Percentiles rank a stretch among this genome's conserved stretches.
Conservation (phyloP, 2,888 invertebrate genomes). For the Serrognathus titanus region DNA sequence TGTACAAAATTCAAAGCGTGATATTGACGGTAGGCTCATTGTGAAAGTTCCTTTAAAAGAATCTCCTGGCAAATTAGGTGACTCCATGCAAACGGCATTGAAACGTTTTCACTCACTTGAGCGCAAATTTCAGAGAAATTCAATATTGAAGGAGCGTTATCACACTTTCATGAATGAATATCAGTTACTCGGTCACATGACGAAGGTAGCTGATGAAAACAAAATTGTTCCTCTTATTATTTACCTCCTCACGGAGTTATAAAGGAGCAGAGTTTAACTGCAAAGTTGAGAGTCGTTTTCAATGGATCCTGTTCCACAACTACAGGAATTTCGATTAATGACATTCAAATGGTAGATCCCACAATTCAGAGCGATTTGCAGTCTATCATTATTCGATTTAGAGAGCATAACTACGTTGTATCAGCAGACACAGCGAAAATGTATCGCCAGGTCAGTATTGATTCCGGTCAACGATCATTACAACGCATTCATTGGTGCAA, state of each 20-base stretch:
- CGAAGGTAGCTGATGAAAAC: background rate
- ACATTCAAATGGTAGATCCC: slow-evolving; percentile 27
- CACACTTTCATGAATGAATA: background rate
- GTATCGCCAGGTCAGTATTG: slow-evolving; percentile 26
- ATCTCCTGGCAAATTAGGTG: too few species aligned
- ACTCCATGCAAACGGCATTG: background rate
- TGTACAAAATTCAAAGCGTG: too few species aligned
- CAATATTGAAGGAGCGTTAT: background rate
- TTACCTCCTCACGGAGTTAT: background rate
- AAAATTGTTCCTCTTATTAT: background rate
- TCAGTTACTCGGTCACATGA: background rate
- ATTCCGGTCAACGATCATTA: slow-evolving; percentile 17
- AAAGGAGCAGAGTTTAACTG: too few species aligned
- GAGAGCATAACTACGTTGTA: slow-evolving; percentile 17
- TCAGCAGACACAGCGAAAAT: slow-evolving; percentile 30
- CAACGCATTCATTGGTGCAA: slow-evolving; percentile 24
- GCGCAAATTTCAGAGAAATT: background rate
- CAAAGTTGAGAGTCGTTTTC: too few species aligned
- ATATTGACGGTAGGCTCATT: too few species aligned
- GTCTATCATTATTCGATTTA: slow-evolving; percentile 13
- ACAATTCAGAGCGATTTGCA: slow-evolving; percentile 24
- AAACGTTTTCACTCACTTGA: background rate
- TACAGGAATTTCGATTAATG: slow-evolving; percentile 25
- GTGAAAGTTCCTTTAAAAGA: too few species aligned
- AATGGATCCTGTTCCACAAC: background rate